Base-by-base conservation (phyloP, 2,113 vertebrate genomes). In the Cercocebus atys region DNA sequence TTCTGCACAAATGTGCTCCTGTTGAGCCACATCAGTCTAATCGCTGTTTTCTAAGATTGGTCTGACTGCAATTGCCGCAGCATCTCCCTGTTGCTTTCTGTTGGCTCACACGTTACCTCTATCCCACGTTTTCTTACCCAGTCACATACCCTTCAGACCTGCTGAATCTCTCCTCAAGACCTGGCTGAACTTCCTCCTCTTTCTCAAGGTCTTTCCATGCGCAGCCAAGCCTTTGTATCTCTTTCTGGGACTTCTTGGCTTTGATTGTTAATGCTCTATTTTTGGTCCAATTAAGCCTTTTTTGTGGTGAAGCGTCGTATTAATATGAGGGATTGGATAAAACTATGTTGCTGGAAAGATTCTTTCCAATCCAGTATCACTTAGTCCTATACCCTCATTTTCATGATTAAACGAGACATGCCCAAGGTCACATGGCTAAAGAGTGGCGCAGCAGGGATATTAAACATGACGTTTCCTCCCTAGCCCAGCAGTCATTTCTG, bases 21-120 rank as follows among this genome's bases (percentile, higher is more conserved):
- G 30, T 23, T 87, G 43, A 30, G 32, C 7, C 23, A 40, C 57
- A n/a, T 55, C 5, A 1, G 18, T 85, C 52, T 55, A 27, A 45
- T 43, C 3, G 8, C 22, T 13, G 27, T 90, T 73, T 84, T 66
- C 72, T 43, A 23, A 75, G n/a, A 5, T 27, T 55, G 64, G 64
- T 43, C 10, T 75, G 20, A 25, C n/a, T 17, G 1, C 14, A 22
- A 2, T 43, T 59, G 9, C n/a, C n/a, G n/a, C 0, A 0, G n/a
- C 6, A 38, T 79, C 50, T 43, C 20, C 25, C 45, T 52, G 0
- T 88, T 88, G 45, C 35, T 43, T 43, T 75, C 55, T 59, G 32
- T 14, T 81, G 75, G 75, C 66, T 73, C 38, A 43, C 8, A 23
- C n/a, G 0, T 9, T 6, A 30, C 14, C 11, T 86, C n/a, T 27